Base-by-base conservation (phyloP, 1,140 invertebrate genomes). In the Elysia chlorotica region DNA sequence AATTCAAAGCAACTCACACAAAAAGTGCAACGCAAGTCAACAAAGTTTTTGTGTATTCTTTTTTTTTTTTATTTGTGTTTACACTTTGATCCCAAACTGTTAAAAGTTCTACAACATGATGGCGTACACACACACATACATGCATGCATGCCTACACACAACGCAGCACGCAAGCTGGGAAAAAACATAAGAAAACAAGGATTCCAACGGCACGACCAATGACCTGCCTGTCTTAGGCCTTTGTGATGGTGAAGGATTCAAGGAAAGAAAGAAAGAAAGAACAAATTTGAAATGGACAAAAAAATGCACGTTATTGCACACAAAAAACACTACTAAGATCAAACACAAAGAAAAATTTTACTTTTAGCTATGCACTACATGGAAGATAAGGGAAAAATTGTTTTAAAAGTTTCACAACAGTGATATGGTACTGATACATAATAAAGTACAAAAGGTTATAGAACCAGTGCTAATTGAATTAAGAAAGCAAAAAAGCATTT, bases 51-150 rank as follows among this genome's bases (percentile, higher is more conserved):
- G n/a, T n/a, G n/a, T n/a, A 57, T 57, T 23, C 30, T 6, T 6
- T 57, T 57, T 57, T 63, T 30, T 31, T 63, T 63, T 63, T 19
- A 17, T 17, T 59, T 59, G 17, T 59, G 17, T 63, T 63, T 63
- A 63, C 31, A 63, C 61, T 28, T 63, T 63, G 61, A 63, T 63
- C 61, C 61, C 61, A 63, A 63, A 63, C 61, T 63, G 23, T 59
- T 59, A 31, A 6, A 25, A 63, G 31, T 63, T 63, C 61, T 63
- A 25, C 35, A 63, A 63, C 61, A 63, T 63, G 61, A 63, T 63
- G 61, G 61, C 61, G n/a, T n/a, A 63, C 61, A 63, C 61, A 63
- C 56, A 59, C 61, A 30, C 61, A 31, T 10, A 63, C 31, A 30
- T 35, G 6, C 61, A 63, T 6, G 35, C 61, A 63, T 33, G 35